These are phyloP conservation scores for Prosopocoilus inquinatus DNA, from an alignment of 2,888 invertebrate species.

Conservation along the genomic window DNA sequence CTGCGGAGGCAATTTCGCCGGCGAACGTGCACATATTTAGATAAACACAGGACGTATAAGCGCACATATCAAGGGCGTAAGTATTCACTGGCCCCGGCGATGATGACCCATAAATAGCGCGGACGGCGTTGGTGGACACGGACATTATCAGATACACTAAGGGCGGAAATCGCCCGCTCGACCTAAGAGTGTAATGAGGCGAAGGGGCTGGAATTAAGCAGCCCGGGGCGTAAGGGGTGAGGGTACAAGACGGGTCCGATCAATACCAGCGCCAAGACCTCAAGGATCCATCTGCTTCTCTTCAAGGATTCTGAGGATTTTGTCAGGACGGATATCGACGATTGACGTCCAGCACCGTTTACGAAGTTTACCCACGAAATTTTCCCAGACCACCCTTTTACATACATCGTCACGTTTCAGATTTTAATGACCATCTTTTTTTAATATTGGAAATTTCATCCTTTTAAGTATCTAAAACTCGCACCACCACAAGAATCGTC, in stretches of 20 bases:
- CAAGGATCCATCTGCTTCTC: constrained; percentile 41
- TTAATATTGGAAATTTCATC: too few relatives aligned
- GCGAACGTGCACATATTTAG: constrained; percentile 13
- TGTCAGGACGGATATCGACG: too few relatives aligned
- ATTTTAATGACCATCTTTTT: too few relatives aligned
- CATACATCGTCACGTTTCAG: too few relatives aligned
- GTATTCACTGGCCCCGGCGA: constrained; percentile 21
- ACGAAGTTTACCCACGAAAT: too few relatives aligned
- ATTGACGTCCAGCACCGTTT: too few relatives aligned
- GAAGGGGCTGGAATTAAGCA: constrained; percentile 47
- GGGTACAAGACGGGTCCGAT: constrained; percentile 44
- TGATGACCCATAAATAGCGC: constrained; percentile 28
- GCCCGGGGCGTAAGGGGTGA: constrained; percentile 34
- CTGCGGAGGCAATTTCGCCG: neutral
- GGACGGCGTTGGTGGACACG: constrained; percentile 17
- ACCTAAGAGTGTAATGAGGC: constrained; percentile 51
- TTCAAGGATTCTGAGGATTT: constrained; percentile 32
- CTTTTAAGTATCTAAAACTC: too few relatives aligned
- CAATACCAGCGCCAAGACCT: constrained; percentile 44
- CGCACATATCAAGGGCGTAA: constrained; percentile 16
- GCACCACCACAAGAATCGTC: too few relatives aligned
- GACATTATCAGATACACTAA: constrained; percentile 47
- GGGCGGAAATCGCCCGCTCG: constrained; percentile 46
- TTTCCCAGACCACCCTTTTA: too few relatives aligned
- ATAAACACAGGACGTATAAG: constrained; percentile 14